These are phyloP conservation scores for Apostichopus californicus DNA, from an alignment of 35 echinoderm and acorn worm species.

Conservation along the genomic window DNA sequence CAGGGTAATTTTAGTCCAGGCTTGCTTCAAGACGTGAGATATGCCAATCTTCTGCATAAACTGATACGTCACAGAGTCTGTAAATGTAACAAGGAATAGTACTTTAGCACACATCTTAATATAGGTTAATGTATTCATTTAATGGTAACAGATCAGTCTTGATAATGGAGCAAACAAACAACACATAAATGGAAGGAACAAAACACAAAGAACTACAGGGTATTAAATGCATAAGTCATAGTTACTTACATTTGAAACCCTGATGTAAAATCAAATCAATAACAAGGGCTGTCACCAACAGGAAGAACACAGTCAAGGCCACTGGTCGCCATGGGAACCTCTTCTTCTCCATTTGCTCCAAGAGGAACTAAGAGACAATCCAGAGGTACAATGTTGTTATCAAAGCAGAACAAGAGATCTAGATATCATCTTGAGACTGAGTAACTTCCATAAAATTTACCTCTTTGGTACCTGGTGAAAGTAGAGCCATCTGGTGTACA, in stretches of 20 bases:
- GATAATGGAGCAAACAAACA: not conserved
- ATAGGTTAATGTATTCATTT: not conserved
- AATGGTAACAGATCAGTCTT: no score
- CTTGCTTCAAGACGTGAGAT: conserved; percentile 60
- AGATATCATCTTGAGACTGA: no score
- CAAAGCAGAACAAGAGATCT: no score
- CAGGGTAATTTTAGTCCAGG: conserved; percentile 79
- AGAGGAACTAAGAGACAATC: conserved; percentile 13
- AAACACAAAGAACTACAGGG: no score
- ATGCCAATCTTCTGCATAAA: conserved; percentile 74
- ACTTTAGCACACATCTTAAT: no score
- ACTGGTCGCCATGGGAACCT: conserved; percentile 45
- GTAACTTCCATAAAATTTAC: no score
- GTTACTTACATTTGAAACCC: conserved; percentile 34
- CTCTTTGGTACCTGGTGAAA: no score
- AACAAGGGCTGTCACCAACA: conserved; percentile 14
- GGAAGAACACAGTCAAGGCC: not conserved
- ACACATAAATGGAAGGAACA: not conserved
- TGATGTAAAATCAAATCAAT: conserved; percentile 24
- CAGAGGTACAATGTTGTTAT: not conserved
- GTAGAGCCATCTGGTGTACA: no score
- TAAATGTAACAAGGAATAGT: not conserved
- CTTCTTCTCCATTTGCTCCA: conserved; percentile 54
- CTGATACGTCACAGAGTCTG: conserved; percentile 65
- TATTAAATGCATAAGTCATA: not conserved